Evolutionary conservation across 2,888 invertebrate species (phyloP), one percentile per base, ranked within the genome.

Genomic region (Diaprepes abbreviatus): DNA sequence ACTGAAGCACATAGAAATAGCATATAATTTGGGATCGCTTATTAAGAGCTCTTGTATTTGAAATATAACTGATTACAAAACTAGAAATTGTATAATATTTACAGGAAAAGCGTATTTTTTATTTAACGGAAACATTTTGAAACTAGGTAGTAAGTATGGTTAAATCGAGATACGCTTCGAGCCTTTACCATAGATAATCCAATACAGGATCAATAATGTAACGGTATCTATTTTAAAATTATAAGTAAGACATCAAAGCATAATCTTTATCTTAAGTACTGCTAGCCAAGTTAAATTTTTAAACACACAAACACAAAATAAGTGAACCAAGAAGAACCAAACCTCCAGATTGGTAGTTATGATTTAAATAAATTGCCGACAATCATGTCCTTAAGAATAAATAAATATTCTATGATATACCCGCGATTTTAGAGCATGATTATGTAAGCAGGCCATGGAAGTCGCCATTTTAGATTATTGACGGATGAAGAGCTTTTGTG

Each of bases 381-480:
- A 58, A 58, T 58, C 40, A 58, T 40, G 43, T 58, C 58, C 58
- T 43, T 16, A 58, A 40, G 40, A 58, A 58, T 58, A 58, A 58
- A 31, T 58, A 58, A 58, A 58, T 58, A 58, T 58, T 58, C 24
- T 31, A 43, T 28, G 58, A 58, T 40, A 58, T 21, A 57, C 40
- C 40, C 16, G 58, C 38, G 58, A 58, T 43, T 28, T 40, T 40
- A 58, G 38, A 31, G 2, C 40, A 43, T 17, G 63, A 71, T 73
- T 73, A 73, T 73, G 73, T 70, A 73, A 73, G 73, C 70, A 71
- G 73, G 73, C 68, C 73, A 70, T 60, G 60, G 70, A 64, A 73
- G 67, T 64, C 58, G 66, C 72, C 70, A 68, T 73, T 73, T 73
- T 63, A 68, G 73, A 73, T 73, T 71, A 73, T 70, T 68, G 73